Evolutionary conservation across 2,888 invertebrate species (phyloP).

Genomic region (Frankliniella fusca): DNA sequence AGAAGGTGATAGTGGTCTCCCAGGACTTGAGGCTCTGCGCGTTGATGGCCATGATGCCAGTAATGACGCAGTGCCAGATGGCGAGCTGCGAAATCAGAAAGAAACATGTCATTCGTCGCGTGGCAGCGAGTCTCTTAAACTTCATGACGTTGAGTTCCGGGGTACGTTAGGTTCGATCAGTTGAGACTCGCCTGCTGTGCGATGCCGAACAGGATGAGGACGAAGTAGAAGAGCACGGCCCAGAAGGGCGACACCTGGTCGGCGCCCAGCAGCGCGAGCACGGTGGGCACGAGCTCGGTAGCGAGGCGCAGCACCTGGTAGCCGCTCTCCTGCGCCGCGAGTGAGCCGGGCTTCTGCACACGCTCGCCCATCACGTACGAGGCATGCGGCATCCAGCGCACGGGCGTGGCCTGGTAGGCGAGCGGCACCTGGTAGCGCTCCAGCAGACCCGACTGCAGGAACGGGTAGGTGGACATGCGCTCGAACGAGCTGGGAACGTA

Average conservation of each 20-base stretch:
- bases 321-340: conserved; percentile 45
- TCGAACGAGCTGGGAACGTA: conserved; percentile 84
- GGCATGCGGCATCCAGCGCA: conserved; percentile 65
- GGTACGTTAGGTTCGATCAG: not conserved
- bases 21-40: conserved; percentile 66
- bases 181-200: conserved; percentile 63
- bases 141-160: not conserved
- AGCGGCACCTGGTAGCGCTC: conserved; percentile 51
- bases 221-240: conserved; percentile 81
- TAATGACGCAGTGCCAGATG: conserved; percentile 87
- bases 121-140: not conserved
- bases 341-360: conserved; percentile 55
- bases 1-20: conserved; percentile 79
- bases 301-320: conserved; percentile 80
- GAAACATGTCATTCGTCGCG: conserved; percentile 36
- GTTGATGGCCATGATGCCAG: conserved; percentile 76
- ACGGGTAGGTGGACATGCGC: conserved; percentile 64
- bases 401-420: conserved; percentile 57
- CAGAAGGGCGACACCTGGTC: conserved; percentile 57
- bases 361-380: conserved; percentile 68
- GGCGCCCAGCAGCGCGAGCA: conserved; percentile 61
- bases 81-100: conserved; percentile 55
- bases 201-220: conserved; percentile 78
- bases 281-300: conserved; percentile 86
- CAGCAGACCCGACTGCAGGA: conserved; percentile 58